Percentiles rank a stretch among this genome's conserved stretches.
These are phyloP conservation scores for Homarus americanus DNA, from an alignment of 1,140 invertebrate genomes.

Conservation along the genomic window DNA sequence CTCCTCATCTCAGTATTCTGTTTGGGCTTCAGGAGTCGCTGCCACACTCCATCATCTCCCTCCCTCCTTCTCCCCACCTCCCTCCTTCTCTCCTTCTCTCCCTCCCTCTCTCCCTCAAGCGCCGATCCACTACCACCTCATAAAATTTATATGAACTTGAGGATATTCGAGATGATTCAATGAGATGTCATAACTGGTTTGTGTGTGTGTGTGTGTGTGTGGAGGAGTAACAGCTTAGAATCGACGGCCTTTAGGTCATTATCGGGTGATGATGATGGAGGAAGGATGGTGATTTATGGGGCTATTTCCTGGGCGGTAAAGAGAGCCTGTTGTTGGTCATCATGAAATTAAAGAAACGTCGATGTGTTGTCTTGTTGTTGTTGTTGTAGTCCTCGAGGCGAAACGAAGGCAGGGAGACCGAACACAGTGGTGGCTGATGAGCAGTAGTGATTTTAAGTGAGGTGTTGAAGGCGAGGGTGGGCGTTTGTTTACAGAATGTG, in stretches of 20 bases:
- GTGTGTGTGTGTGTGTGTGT: too few relatives aligned
- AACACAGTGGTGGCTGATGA: too few relatives aligned
- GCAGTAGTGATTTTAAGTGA: too few relatives aligned
- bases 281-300: not conserved
- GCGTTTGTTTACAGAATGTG: too few relatives aligned
- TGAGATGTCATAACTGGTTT: not conserved
- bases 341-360: conserved; percentile 12
- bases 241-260: not conserved
- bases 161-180: not conserved
- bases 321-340: not conserved
- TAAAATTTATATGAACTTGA: conserved; percentile 5
- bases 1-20: conserved; percentile 10
- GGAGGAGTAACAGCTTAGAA: too few relatives aligned
- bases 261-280: not conserved
- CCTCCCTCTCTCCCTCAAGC: too few relatives aligned
- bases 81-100: not conserved
- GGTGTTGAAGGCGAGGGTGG: too few relatives aligned
- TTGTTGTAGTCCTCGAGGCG: too few relatives aligned
- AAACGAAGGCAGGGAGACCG: too few relatives aligned
- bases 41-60: not conserved
- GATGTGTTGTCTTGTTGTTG: not conserved
- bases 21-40: not conserved
- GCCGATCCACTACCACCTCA: not conserved
- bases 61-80: not conserved
- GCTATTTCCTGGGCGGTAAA: not conserved